Evolutionary conservation across 2,888 invertebrate species (phyloP).

Genomic region (Eilema caniola): DNA sequence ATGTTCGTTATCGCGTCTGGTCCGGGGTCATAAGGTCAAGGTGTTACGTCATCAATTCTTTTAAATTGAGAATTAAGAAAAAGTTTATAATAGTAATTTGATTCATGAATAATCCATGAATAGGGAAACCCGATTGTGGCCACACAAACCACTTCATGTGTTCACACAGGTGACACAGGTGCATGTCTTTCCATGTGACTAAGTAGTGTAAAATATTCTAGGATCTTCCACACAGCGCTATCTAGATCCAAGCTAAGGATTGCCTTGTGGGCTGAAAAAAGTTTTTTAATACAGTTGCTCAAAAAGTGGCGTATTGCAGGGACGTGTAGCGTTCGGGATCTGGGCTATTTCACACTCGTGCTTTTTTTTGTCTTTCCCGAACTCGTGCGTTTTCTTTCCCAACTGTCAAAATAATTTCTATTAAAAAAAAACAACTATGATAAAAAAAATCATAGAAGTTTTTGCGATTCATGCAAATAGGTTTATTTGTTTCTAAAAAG

Average conservation of each 20-base stretch:
- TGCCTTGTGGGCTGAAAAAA: too few relatives aligned
- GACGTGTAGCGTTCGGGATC: too few relatives aligned
- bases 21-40: conserved; percentile 67
- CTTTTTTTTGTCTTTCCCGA: too few relatives aligned
- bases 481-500: too few relatives aligned
- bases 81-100: conserved; percentile 40
- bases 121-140: conserved; percentile 50
- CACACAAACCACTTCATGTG: conserved; percentile 28
- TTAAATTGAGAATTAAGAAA: conserved; percentile 53
- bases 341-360: too few relatives aligned
- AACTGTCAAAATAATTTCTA: too few relatives aligned
- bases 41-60: conserved; percentile 62
- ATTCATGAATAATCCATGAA: conserved; percentile 47
- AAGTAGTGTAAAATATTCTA: not conserved
- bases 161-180: conserved; percentile 35
- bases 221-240: not conserved
- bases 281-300: too few relatives aligned
- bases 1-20: conserved; percentile 55
- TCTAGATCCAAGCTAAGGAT: not conserved
- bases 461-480: too few relatives aligned
- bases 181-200: conserved; percentile 13
- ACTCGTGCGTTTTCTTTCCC: too few relatives aligned
- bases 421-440: too few relatives aligned
- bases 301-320: too few relatives aligned
- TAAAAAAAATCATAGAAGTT: too few relatives aligned